Evolutionary conservation across 2,113 vertebrate species (phyloP).

Genomic region (Phoenicopterus ruber): DNA sequence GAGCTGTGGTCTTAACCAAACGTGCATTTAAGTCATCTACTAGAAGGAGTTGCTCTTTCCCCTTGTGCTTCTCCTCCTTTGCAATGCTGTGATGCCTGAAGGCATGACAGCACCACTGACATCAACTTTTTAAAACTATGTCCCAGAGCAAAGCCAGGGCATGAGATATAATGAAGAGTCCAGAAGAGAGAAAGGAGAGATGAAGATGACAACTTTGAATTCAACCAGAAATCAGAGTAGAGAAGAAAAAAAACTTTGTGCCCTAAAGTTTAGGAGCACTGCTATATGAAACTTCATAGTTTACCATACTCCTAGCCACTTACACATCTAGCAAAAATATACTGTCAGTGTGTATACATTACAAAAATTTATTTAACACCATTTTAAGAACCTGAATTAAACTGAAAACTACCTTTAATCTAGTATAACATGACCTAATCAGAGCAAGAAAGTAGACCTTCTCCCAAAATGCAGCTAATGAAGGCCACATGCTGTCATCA

Average conservation of each 20-base stretch:
- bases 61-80: not conserved
- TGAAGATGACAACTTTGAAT: not conserved
- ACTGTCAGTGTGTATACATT: not conserved
- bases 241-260: not conserved
- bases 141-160: not conserved
- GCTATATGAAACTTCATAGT: not conserved
- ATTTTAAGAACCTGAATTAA: not conserved
- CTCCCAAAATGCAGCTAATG: not conserved
- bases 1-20: not conserved
- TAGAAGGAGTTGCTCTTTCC: not conserved
- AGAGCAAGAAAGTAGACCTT: not conserved
- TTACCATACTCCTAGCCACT: not conserved
- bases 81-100: not conserved
- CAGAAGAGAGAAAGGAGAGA: not conserved
- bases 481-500: not conserved
- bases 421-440: not conserved
- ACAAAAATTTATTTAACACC: not conserved
- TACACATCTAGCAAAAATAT: fast-evolving
- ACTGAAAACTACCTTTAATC: not conserved
- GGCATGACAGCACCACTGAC: not conserved
- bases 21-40: not conserved
- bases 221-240: not conserved
- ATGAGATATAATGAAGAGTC: not conserved
- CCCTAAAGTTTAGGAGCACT: not conserved
- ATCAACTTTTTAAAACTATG: not conserved